phyloP scores from a whole-genome alignment of 2,888 invertebrate genomes.

The Spisula subtruncata region DNA sequence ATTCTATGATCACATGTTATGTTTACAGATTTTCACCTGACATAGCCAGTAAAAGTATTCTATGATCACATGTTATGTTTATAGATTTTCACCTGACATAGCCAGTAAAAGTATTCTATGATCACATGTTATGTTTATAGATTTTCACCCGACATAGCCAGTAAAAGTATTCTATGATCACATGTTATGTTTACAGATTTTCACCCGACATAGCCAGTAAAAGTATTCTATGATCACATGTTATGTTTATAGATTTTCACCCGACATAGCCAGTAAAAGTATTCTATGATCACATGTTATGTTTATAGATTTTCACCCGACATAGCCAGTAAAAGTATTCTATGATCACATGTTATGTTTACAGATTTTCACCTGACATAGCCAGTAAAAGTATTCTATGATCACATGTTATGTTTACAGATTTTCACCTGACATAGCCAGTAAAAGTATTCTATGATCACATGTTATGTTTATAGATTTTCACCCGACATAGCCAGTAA shows the following conservation, averaged over 20 bases:
- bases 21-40: slow-evolving; percentile 92
- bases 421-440: slow-evolving; percentile 95
- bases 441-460: too few species aligned
- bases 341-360: slow-evolving; percentile 24
- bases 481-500: slow-evolving; percentile 95
- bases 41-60: slow-evolving; percentile 93
- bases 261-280: slow-evolving; percentile 94
- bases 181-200: slow-evolving; percentile 89
- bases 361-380: slow-evolving; percentile 93
- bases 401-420: slow-evolving; percentile 84
- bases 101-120: slow-evolving; percentile 93
- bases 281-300: too few species aligned
- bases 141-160: slow-evolving; percentile 95
- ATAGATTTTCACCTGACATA: slow-evolving; percentile 93
- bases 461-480: slow-evolving; percentile 89
- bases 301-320: slow-evolving; percentile 92
- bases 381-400: slow-evolving; percentile 93
- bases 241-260: slow-evolving; percentile 91
- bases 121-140: slow-evolving; percentile 84
- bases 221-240: too few species aligned
- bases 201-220: slow-evolving; percentile 95
- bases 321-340: slow-evolving; percentile 93
- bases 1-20: too few species aligned
- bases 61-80: slow-evolving; percentile 24
- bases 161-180: too few species aligned